Base-by-base conservation (phyloP, 1,140 invertebrate genomes). In the Leptestheria dahalacensis region DNA sequence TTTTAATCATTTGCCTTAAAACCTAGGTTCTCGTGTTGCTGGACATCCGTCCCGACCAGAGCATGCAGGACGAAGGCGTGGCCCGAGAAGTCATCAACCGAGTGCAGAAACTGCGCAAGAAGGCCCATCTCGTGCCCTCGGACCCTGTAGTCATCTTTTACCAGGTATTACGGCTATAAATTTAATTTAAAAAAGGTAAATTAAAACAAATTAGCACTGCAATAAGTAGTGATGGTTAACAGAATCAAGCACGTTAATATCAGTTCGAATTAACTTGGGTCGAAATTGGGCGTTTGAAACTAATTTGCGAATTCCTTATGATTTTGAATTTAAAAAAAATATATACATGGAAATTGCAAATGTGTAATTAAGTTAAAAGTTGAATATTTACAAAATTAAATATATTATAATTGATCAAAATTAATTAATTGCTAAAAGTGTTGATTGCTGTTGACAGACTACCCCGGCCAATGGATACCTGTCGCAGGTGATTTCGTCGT, bases 91-190 rank as follows among this genome's bases (percentile, higher is more conserved):
- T 99, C 9, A 91, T 97, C 25, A 99, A 98, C 70, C 80, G 95
- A 48, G 80, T 99, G 46, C 97, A 99, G 69, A 97, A 96, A 73
- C 74, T 99, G 0, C 77, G 96, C n/a, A 99, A 99, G 72, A 93
- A 95, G 71, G 93, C 90, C 1, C 83, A 89, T 67, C 75, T 99
- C 12, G 84, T 94, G 20, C 92, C 94, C 0, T 86, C 89, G 10
- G 93, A 99, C 75, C 80, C 84, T 60, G 89, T 97, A 23, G 78
- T 80, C 33, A 84, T 94, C 41, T 94, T 84, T 69, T 93, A 89
- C 68, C 72, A 79, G 26, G 77, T 88, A 1, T 55, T 20, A 23
- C 69, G 20, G 57, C 64, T 9, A 49, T 59, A 48, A 41, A 47
- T 23, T 47, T 62, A 33, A n/a, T 15, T 51, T 4, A 23, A 2